Base-by-base conservation (phyloP, 92 coral and sea anemone species). In the Epizoanthus stellaris region DNA sequence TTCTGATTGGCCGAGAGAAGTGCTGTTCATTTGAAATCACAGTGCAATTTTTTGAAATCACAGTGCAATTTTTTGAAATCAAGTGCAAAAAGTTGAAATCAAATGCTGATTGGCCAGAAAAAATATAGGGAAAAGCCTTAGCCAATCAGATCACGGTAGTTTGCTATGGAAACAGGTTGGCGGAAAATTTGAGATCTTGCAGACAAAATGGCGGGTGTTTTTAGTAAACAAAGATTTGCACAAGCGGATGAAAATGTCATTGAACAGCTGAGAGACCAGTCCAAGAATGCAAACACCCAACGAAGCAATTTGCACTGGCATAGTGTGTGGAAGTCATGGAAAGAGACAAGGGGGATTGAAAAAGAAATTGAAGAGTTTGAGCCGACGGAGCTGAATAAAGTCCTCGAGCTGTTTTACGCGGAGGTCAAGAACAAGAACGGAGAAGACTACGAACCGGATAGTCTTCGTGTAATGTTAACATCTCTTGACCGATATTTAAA, bases 311-410 rank as follows among this genome's bases (percentile, higher is more conserved):
- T 68, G 69, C 66, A 63, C 13, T 59, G 81, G 76, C 72, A 6
- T 42, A 71, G 87, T 70, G 62, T 81, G 65, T 81, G 85, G 85
- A 67, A 66, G 36, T 25, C 52, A 71, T 79, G 85, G 64, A 62
- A 73, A 9, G 19, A 17, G 23, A 49, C 38, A 77, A 57, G 57
- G 14, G 62, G 25, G 4, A 80, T 36, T 60, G 63, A n/a, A 42
- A 64, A 36, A 40, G 25, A 81, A 45, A 81, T 42, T 21, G 66
- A 81, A 74, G 80, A 70, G 58, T 69, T 53, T 39, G 87, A 83
- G 71, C 87, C 80, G 87, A 54, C 72, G 11, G 87, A 81, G 56
- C 75, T 81, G 64, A 81, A 66, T 61, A 67, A 49, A 67, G 21
- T 81, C 40, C 76, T 76, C 63, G 76, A 81, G 66, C 43, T 64